Evolutionary conservation across 2,888 invertebrate species (phyloP).

Genomic region (Athalia rosae): DNA sequence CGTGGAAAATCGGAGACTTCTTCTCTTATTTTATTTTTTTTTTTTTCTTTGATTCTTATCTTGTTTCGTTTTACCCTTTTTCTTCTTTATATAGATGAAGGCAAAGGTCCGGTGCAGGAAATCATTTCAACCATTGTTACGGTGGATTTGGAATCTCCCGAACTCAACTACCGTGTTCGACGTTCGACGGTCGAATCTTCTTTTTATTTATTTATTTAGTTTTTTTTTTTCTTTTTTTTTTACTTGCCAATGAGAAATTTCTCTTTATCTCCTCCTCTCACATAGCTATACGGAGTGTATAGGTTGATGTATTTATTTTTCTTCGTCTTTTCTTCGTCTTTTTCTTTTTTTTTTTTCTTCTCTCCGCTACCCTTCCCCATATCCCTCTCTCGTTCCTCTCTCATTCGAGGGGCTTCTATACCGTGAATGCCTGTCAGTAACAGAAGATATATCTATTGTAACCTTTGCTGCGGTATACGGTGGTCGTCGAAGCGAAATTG

Average conservation of each 20-base stretch:
- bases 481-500: conserved; percentile 71
- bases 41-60: no score
- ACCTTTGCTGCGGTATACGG: conserved; percentile 51
- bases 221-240: no score
- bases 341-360: conserved; percentile 21
- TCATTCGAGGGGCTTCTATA: conserved; percentile 57
- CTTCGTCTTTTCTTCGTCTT: not conserved
- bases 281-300: not conserved
- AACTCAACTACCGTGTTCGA: conserved; percentile 12
- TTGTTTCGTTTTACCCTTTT: not conserved
- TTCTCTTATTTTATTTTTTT: no score
- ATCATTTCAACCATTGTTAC: conserved; percentile 23
- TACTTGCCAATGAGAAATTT: not conserved
- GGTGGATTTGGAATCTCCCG: conserved; percentile 3
- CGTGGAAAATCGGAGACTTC: conserved; percentile 1
- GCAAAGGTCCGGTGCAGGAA: conserved; percentile 27
- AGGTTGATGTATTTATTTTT: no score
- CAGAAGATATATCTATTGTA: conserved; percentile 69
- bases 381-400: not conserved
- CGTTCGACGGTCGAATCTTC: conserved; percentile 8
- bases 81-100: conserved; percentile 8
- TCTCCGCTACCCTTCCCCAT: not conserved
- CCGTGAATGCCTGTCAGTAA: conserved; percentile 71
- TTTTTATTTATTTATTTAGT: not conserved
- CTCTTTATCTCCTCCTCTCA: not conserved